Percentiles rank a stretch among this genome's conserved stretches.
These are phyloP conservation scores for Cryptosula pallasiana DNA, from an alignment of 2,888 invertebrate genomes.

Conservation along the genomic window DNA sequence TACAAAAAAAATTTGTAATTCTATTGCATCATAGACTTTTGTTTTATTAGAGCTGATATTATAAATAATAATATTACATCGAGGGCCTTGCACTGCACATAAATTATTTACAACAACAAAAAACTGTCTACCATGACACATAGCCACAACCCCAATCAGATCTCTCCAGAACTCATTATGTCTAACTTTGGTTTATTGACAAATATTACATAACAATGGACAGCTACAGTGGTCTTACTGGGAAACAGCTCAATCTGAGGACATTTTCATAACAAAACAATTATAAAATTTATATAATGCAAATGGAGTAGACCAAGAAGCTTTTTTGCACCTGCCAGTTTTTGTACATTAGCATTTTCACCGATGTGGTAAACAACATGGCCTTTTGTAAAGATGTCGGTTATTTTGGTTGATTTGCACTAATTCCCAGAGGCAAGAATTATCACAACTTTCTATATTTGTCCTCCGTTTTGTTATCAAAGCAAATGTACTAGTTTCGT, in stretches of 20 bases:
- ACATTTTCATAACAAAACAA: background rate
- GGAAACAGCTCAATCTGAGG: background rate
- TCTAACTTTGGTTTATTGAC: too few relatives aligned
- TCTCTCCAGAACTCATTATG: background rate
- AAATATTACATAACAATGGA: background rate
- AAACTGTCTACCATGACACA: too few relatives aligned
- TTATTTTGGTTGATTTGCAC: constrained; percentile 23
- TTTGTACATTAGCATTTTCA: background rate
- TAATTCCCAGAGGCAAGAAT: background rate
- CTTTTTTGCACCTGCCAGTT: background rate
- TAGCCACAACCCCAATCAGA: background rate
- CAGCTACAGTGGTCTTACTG: background rate
- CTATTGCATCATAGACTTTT: too few relatives aligned
- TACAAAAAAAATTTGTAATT: too few relatives aligned
- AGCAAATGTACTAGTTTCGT: constrained; percentile 36
- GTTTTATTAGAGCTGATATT: too few relatives aligned
- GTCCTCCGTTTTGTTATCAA: constrained; percentile 1
- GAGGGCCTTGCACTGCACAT: too few relatives aligned
- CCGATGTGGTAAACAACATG: background rate
- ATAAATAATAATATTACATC: too few relatives aligned
- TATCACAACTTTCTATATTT: constrained; percentile 10
- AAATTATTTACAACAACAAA: too few relatives aligned
- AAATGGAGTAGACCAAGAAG: background rate
- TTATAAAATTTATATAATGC: background rate
- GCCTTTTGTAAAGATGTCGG: constrained; percentile 6